Evolutionary conservation across 2,113 vertebrate genomes (phyloP).

Genomic region (Alethe diademata): DNA sequence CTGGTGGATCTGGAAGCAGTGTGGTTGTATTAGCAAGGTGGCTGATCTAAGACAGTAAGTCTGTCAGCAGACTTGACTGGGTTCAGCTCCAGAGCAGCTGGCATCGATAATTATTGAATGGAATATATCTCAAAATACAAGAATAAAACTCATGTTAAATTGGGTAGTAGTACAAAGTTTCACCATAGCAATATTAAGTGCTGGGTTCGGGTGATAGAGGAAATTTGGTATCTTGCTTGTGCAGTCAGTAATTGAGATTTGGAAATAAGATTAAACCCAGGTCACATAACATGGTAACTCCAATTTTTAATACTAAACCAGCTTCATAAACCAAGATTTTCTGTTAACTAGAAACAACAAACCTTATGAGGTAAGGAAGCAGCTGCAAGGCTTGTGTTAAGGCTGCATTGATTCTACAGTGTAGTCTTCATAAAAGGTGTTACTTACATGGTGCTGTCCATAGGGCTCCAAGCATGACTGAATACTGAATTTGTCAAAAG

Average conservation of each 20-base stretch:
- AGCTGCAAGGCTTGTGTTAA: background rate
- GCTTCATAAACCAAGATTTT: background rate
- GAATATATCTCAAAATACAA: background rate
- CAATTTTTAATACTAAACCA: background rate
- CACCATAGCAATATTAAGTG: background rate
- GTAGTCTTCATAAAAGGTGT: background rate
- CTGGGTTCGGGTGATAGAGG: background rate
- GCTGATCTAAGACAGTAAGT: background rate
- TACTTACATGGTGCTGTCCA: background rate
- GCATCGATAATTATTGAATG: background rate
- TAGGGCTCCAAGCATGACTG: background rate
- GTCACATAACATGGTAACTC: background rate
- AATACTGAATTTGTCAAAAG: background rate
- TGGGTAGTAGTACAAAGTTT: background rate
- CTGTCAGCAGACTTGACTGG: background rate
- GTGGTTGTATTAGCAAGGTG: background rate
- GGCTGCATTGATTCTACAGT: rapidly evolving
- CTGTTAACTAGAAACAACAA: background rate
- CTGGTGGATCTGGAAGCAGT: background rate
- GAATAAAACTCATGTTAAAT: background rate
- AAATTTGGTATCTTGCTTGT: background rate
- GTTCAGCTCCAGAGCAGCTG: background rate
- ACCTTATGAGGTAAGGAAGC: background rate
- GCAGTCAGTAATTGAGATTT: background rate
- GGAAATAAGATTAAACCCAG: background rate